Evolutionary conservation across 37 sponge, comb jelly and placozoan genomes (phyloP), one percentile per base, ranked within the genome.

Genomic region (Petrosia ficiformis): DNA sequence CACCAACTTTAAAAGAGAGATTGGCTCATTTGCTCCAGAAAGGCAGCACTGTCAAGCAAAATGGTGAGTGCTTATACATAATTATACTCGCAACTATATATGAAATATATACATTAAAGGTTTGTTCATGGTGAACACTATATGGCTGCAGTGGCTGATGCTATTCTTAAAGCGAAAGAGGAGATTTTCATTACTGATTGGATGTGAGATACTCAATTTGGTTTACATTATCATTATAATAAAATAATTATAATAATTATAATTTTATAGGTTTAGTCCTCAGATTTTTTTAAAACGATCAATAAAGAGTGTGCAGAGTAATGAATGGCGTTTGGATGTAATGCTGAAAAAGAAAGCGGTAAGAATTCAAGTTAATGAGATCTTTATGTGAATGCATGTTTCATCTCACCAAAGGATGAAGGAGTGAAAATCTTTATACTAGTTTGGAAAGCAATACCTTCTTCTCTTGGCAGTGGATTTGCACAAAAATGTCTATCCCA

Each of bases 111-210:
- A 24, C 61, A 5, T 58, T 56, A 10, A 33, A 87, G 87, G 87
- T 77, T 81, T 77, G 82, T 87, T 60, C 75, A 80, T 87, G 88
- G 78, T 34, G 68, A 77, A 42, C 4, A 40, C 26, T 82, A 87
- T 65, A 68, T 81, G 66, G 24, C 56, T 31, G 54, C 72, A 44
- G 78, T 87, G 16, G 88, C 88, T 29, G 70, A 77, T 34, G 82
- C 88, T 59, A 66, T 87, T 4, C 19, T 71, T 32, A 60, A 68
- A 34, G 88, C 88, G 14, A 44, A 48, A 33, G 67, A 87, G 24
- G 88, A 87, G 59, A 87, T 87, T 60, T 82, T 69, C 44, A 87
- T 87, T 60, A 78, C 78, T 30, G 88, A 81, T 43, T 87, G 87
- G 87, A 42, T 37, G 87, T 87, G 67, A 68, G 87, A 14, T 32